A percentile compares a stretch with the other conserved stretches of the same genome.
Evolutionary conservation across 2,797 vertebrate genomes (phyloP).

Genomic region (Spinibarbus caldwelli): DNA sequence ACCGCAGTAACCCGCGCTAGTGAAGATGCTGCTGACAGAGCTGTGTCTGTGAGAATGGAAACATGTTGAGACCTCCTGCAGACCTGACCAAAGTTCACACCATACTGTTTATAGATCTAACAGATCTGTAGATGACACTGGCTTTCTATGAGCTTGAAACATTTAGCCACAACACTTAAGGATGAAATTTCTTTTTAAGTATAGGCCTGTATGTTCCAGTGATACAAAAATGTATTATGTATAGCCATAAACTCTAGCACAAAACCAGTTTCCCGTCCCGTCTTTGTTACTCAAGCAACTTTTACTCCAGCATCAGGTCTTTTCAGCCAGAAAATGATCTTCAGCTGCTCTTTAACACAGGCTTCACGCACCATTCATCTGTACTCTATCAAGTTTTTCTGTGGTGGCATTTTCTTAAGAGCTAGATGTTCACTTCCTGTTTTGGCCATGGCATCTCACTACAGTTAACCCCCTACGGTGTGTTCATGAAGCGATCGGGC

Average conservation of each 20-base stretch:
- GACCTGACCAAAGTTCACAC: background rate
- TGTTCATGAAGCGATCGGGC: background rate
- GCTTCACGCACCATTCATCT: background rate
- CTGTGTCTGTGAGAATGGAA: background rate
- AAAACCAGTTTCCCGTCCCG: background rate
- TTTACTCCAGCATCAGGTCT: background rate
- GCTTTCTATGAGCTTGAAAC: background rate
- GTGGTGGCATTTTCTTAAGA: background rate
- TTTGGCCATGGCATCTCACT: background rate
- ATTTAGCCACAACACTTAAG: background rate
- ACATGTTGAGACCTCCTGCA: background rate
- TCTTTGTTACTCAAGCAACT: background rate
- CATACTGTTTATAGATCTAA: too few species aligned
- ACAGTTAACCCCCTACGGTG: background rate
- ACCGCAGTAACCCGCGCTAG: rapidly evolving
- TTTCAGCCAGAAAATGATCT: background rate
- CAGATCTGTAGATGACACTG: background rate
- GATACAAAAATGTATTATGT: background rate
- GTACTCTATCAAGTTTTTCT: background rate
- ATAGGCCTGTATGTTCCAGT: background rate
- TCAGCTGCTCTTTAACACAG: too few species aligned
- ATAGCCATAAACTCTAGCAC: background rate
- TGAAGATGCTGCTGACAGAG: background rate
- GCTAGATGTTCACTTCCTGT: background rate
- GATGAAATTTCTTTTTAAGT: background rate